Evolutionary conservation across 2,113 vertebrate genomes (phyloP).

Genomic region (Poeciliopsis prolifica): DNA sequence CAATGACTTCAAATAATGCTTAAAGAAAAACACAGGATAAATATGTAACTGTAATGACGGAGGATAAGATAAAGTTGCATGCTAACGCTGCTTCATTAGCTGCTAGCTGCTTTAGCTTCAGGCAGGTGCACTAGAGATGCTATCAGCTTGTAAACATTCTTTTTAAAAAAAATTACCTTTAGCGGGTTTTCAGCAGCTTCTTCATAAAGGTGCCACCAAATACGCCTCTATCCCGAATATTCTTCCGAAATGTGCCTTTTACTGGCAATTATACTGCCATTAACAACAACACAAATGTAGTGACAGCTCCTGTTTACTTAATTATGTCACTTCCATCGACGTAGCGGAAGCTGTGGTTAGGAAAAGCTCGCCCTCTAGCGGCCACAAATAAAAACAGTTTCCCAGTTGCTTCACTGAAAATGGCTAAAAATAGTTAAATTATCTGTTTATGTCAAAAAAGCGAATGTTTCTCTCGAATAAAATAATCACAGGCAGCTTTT

Average conservation of each 20-base stretch:
- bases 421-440: neutral
- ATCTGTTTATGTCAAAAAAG: no score
- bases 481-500: neutral
- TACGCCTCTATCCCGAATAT: neutral
- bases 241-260: fast-evolving
- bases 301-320: conserved; percentile 63
- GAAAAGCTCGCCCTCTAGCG: neutral
- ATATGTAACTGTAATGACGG: neutral
- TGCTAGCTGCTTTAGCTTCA: conserved; percentile 21
- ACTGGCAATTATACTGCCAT: conserved; percentile 4
- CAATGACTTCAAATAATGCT: neutral
- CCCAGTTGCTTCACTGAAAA: neutral
- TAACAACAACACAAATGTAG: neutral
- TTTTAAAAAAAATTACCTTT: conserved; percentile 39
- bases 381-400: neutral
- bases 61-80: neutral
- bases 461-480: neutral
- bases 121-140: conserved; percentile 11
- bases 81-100: conserved; percentile 33
- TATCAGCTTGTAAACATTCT: neutral
- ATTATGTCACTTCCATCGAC: conserved; percentile 58
- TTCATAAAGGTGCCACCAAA: fast-evolving
- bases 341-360: conserved; percentile 44
- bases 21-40: fast-evolving
- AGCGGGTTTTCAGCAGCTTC: neutral